These are phyloP conservation scores for Meloidogyne floridensis DNA, from an alignment of 1,140 invertebrate genomes.

Conservation along the genomic window DNA sequence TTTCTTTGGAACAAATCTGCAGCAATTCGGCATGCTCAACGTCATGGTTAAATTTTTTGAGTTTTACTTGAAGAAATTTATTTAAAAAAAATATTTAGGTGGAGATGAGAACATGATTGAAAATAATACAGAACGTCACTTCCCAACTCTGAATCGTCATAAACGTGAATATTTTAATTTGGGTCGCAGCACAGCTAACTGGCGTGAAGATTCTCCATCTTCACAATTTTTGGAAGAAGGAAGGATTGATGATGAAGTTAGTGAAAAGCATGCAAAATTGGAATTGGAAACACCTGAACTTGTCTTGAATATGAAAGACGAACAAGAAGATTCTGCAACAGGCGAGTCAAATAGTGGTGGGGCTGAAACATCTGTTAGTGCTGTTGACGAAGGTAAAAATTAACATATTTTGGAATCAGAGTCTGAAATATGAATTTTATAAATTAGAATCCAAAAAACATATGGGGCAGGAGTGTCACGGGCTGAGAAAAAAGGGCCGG, in stretches of 20 bases:
- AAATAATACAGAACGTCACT: slow-evolving; percentile 26
- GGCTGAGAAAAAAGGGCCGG: too few relatives aligned
- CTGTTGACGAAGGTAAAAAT: background rate
- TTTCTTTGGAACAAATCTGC: slow-evolving; percentile 31
- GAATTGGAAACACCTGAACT: slow-evolving; percentile 17
- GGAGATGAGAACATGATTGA: slow-evolving; percentile 30
- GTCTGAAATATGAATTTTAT: too few relatives aligned
- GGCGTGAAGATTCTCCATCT: background rate
- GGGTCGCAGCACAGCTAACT: background rate
- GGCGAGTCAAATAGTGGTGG: background rate
- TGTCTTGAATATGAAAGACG: background rate
- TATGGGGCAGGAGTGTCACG: too few relatives aligned
- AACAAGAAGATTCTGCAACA: background rate
- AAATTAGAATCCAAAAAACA: too few relatives aligned
- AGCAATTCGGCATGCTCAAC: slow-evolving; percentile 30
- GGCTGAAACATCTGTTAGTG: background rate
- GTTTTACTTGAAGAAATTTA: background rate
- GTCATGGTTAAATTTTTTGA: slow-evolving; percentile 3
- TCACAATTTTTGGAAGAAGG: background rate
- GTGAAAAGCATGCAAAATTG: background rate
- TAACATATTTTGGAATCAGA: background rate
- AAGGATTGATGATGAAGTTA: slow-evolving; percentile 6
- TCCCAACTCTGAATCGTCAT: slow-evolving; percentile 25
- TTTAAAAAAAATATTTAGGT: background rate
- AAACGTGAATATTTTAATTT: slow-evolving; percentile 31